Base-by-base conservation (phyloP, 1,140 invertebrate species). In the Nymphalis io region DNA sequence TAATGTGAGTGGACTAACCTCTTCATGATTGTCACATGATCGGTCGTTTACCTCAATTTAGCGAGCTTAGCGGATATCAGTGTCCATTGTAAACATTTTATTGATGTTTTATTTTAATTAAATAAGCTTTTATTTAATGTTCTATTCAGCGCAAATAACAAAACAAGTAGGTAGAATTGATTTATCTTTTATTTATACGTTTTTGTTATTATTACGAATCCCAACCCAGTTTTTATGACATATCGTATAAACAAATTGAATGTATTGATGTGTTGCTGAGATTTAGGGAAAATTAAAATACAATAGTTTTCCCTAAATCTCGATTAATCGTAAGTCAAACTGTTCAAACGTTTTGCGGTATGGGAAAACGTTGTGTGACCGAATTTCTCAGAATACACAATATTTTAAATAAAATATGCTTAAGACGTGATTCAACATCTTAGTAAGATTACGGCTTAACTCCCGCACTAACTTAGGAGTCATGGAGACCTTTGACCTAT, bases 21-120 rank as follows among this genome's bases (percentile, higher is more conserved):
- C 53, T 71, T 21, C 33, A 59, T 71, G 63, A 21, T 73, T 78
- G 75, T 79, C 68, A 73, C 63, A 76, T 72, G 60, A 70, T 69
- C 67, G 81, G 78, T 83, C 81, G 60, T 80, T 85, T 76, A 82
- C 75, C 80, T 68, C 60, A 69, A 69, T 70, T 57, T 55, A 27
- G n/a, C 11, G n/a, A 55, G 18, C 13, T 16, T n/a, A 42, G 20
- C 48, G 51, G 44, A 15, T 58, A 58, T 53, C 16, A 53, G 27
- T 33, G 27, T 8, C 10, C 5, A 33, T 33, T 33, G 27, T 2
- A 8, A 33, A 33, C 27, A 33, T 33, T 33, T 0, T 33, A 33
- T 33, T 33, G 27, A 33, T 8, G 10, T 33, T 33, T 33, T 33
- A 33, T 27, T 27, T 27, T 1, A 27, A 27, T 3, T 5, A 27